Conservation (phyloP, 2,888 invertebrate species). For the Tuta absoluta region DNA sequence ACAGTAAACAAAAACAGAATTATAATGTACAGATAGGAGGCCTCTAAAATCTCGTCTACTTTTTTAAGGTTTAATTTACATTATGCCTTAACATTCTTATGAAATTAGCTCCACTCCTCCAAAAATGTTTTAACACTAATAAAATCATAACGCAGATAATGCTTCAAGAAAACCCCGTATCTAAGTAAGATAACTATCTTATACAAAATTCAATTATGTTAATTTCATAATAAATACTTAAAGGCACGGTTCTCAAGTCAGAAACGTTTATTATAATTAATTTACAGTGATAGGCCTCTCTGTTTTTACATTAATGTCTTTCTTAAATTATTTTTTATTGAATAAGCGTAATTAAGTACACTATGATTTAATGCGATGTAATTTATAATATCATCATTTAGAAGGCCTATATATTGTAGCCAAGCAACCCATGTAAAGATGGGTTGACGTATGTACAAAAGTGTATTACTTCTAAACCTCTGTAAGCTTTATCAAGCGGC, state of each 20-base stretch:
- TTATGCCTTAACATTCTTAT: neutral
- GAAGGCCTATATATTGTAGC: neutral
- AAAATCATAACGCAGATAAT: neutral
- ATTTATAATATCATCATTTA: neutral
- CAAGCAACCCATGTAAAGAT: neutral
- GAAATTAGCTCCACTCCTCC: neutral
- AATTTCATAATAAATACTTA: slow-evolving; percentile 2
- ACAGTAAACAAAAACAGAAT: too few species aligned
- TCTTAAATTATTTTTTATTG: neutral
- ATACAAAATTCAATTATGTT: neutral
- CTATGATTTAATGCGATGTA: too few species aligned
- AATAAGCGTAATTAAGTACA: neutral
- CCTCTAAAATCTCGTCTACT: too few species aligned
- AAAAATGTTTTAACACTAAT: too few species aligned
- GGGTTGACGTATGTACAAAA: neutral
- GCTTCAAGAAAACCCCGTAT: neutral
- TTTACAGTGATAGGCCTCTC: slow-evolving; percentile 1
- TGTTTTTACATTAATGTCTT: neutral
- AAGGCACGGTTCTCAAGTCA: neutral
- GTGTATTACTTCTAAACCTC: too few species aligned
- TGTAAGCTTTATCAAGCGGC: too few species aligned
- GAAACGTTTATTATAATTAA: slow-evolving; percentile 10
- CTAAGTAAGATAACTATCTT: neutral
- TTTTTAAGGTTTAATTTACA: too few species aligned
- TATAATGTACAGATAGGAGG: too few species aligned